Percentiles rank a stretch among this genome's conserved stretches.
These are phyloP conservation scores for Elephas maximus DNA, from an alignment of 2,113 vertebrate species.

Conservation along the genomic window DNA sequence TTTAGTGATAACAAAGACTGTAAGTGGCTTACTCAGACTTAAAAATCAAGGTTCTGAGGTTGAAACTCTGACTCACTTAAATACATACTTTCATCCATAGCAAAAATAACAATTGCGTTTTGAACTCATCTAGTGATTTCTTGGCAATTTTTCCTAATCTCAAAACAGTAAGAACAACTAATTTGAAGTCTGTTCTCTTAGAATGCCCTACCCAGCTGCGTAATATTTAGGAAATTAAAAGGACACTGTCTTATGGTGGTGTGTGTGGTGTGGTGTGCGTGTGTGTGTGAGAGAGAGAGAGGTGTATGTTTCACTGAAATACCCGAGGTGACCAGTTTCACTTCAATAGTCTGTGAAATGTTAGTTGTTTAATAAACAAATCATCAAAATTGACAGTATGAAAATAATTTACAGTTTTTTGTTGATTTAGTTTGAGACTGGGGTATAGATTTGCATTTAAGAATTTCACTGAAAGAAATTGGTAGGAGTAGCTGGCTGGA, in stretches of 20 bases:
- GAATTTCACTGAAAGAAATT: not conserved
- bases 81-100: constrained; percentile 44
- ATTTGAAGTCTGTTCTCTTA: constrained; percentile 35
- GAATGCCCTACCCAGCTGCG: not conserved
- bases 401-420: constrained; percentile 50
- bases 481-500: not conserved
- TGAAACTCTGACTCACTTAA: constrained; percentile 38
- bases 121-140: constrained; percentile 36
- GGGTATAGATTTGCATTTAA: constrained; percentile 9
- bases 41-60: constrained; percentile 45
- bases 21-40: constrained; percentile 31
- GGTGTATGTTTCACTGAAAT: constrained; percentile 18
- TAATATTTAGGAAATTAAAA: constrained; percentile 39
- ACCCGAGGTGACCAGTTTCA: constrained; percentile 36
- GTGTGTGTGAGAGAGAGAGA: not conserved
- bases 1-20: not conserved
- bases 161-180: not conserved
- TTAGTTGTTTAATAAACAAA: constrained; percentile 67
- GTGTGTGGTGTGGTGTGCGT: not conserved
- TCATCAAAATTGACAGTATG: constrained; percentile 20
- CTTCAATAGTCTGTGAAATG: constrained; percentile 48
- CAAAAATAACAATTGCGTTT: constrained; percentile 36
- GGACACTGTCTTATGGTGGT: not conserved
- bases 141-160: constrained; percentile 36
- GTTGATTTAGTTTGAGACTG: constrained; percentile 23